Percentiles rank a stretch among this genome's conserved stretches.
Conservation (phyloP, 2,888 invertebrate species). For the Drosophila koepferae region DNA sequence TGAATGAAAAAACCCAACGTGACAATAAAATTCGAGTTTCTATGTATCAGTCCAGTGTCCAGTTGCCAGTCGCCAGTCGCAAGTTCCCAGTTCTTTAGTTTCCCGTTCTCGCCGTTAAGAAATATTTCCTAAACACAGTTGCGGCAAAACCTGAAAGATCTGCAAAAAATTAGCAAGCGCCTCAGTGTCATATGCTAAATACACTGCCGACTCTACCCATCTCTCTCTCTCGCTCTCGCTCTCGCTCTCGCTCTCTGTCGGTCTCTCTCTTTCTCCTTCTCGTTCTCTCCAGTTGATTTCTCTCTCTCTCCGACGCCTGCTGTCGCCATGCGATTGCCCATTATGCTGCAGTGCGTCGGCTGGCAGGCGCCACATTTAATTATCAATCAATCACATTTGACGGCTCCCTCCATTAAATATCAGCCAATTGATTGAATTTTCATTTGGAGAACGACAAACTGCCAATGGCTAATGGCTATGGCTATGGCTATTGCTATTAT, state of each 20-base stretch:
- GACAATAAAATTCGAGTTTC: conserved; percentile 49
- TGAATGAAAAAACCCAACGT: conserved; percentile 50
- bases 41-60: conserved; percentile 10
- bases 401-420: conserved; percentile 77
- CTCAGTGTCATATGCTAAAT: conserved; percentile 69
- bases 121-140: conserved; percentile 34
- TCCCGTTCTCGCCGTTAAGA: conserved; percentile 18
- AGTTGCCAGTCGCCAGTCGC: conserved; percentile 7
- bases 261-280: neutral
- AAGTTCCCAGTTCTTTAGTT: neutral
- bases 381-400: conserved; percentile 80
- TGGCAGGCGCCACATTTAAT: conserved; percentile 77
- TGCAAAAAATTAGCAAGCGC: conserved; percentile 69
- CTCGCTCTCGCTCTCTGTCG: neutral
- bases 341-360: conserved; percentile 69
- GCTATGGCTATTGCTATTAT: conserved; percentile 10
- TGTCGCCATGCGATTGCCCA: conserved; percentile 24
- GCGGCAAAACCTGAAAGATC: conserved; percentile 70
- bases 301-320: conserved; percentile 5
- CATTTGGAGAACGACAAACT: conserved; percentile 46
- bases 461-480: conserved; percentile 4
- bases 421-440: conserved; percentile 75
- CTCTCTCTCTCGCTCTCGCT: neutral
- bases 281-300: neutral
- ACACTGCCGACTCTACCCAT: conserved; percentile 4